phyloP scores from a whole-genome alignment of 2,888 invertebrate genomes.

The Clivina fossor region DNA sequence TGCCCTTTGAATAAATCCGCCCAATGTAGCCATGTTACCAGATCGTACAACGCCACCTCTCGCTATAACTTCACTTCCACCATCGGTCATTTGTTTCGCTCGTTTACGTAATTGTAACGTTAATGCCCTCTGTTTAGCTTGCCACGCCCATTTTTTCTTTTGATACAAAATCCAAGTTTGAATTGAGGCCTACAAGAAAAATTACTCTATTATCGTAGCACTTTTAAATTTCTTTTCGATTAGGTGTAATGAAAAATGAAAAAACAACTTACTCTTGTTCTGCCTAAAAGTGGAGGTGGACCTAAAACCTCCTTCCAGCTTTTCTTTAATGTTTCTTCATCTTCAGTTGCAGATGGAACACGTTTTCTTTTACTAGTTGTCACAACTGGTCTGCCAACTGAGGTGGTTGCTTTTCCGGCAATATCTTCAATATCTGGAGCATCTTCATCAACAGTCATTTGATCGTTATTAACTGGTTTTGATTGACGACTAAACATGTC shows the following conservation, averaged over 20 bases:
- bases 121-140: constrained; percentile 44
- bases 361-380: constrained; percentile 60
- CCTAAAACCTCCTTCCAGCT: constrained; percentile 89
- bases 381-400: constrained; percentile 45
- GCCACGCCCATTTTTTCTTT: constrained; percentile 86
- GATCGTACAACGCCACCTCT: constrained; percentile 50
- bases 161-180: constrained; percentile 83
- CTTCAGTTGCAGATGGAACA: constrained; percentile 43
- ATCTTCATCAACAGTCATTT: constrained; percentile 19
- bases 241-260: too few relatives aligned
- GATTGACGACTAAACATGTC: constrained; percentile 78
- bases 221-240: neutral
- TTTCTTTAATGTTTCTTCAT: constrained; percentile 53
- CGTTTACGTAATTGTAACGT: constrained; percentile 38
- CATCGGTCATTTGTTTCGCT: constrained; percentile 34
- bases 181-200: constrained; percentile 66
- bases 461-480: constrained; percentile 47
- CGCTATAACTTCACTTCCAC: constrained; percentile 17
- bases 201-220: constrained; percentile 1
- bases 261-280: constrained; percentile 58
- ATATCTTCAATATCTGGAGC: constrained; percentile 67
- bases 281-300: constrained; percentile 77
- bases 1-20: constrained; percentile 80
- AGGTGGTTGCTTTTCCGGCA: constrained; percentile 49
- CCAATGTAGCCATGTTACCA: constrained; percentile 63